A percentile compares a stretch with the other conserved stretches of the same genome.
phyloP scores from a whole-genome alignment of 2,113 vertebrate genomes.

The Scartelaos histophorus region DNA sequence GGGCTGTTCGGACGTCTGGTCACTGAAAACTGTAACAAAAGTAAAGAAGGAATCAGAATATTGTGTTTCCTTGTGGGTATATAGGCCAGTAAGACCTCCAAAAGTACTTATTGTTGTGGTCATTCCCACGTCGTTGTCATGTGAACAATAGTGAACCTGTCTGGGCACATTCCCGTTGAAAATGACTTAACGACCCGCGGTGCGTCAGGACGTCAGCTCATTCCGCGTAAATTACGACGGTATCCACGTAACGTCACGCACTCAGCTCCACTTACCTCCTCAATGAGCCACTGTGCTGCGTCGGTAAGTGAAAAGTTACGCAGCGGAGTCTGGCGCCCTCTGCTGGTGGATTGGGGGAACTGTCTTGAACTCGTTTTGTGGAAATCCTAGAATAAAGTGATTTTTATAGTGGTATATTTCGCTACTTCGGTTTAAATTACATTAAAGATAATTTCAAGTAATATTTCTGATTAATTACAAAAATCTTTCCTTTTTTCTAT shows the following conservation, averaged over 20 bases:
- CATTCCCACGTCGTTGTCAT: constrained; percentile 20
- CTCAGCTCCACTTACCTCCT: constrained; percentile 16
- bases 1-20: too few species aligned
- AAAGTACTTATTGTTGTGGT: neutral
- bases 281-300: neutral
- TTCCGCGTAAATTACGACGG: constrained; percentile 19
- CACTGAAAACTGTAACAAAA: too few species aligned
- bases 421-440: too few species aligned
- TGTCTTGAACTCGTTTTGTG: neutral
- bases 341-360: constrained; percentile 44
- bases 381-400: neutral
- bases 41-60: too few species aligned
- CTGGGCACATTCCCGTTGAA: constrained; percentile 34
- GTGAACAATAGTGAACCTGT: constrained; percentile 23
- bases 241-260: constrained; percentile 18
- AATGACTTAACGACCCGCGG: constrained; percentile 18
- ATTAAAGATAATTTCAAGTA: too few species aligned
- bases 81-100: too few species aligned
- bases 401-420: neutral
- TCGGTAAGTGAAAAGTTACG: neutral
- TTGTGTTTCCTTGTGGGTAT: too few species aligned
- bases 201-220: constrained; percentile 20
- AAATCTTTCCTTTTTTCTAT: too few species aligned
- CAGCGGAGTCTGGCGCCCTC: constrained; percentile 35
- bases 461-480: too few species aligned